A percentile compares a stretch with the other conserved stretches of the same genome.
Conservation (phyloP, 2,797 vertebrate species). For the Coregonus ussuriensis region DNA sequence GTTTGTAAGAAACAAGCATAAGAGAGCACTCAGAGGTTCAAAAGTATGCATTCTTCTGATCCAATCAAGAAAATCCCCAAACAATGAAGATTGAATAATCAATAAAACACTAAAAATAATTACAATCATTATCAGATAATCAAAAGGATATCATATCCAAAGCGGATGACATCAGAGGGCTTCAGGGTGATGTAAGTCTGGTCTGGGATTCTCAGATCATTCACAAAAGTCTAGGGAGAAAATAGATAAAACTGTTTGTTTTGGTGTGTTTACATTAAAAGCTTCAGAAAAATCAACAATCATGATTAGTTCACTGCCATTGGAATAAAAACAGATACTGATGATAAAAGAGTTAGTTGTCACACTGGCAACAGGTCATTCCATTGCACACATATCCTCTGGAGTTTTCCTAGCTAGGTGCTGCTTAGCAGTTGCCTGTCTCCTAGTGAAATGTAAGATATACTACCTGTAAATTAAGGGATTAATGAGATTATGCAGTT, state of each 20-base stretch:
- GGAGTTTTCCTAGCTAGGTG: conserved; percentile 18
- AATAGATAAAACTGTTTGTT: not conserved
- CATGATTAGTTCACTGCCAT: not conserved
- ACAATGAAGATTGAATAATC: not conserved
- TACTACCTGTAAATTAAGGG: conserved; percentile 48
- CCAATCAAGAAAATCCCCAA: too few species aligned
- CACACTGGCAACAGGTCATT: conserved; percentile 26
- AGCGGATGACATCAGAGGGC: conserved; percentile 93
- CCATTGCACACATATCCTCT: conserved; percentile 13
- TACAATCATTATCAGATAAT: conserved; percentile 6
- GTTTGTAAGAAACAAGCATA: not conserved
- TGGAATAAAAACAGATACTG: not conserved
- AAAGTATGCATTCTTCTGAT: not conserved
- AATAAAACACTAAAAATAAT: not conserved
- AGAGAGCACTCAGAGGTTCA: not conserved
- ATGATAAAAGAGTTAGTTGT: conserved; percentile 13
- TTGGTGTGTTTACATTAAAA: not conserved
- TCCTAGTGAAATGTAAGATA: conserved; percentile 59
- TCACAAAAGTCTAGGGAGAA: conserved; percentile 90
- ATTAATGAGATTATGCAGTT: conserved; percentile 64
- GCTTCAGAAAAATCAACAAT: not conserved
- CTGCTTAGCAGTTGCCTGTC: conserved; percentile 49
- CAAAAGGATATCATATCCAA: conserved; percentile 98
- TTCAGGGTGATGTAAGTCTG: conserved; percentile 97
- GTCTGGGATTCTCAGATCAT: conserved; percentile 95